Base-by-base conservation (phyloP, 1,140 invertebrate species). In the Melitaea cinxia region DNA sequence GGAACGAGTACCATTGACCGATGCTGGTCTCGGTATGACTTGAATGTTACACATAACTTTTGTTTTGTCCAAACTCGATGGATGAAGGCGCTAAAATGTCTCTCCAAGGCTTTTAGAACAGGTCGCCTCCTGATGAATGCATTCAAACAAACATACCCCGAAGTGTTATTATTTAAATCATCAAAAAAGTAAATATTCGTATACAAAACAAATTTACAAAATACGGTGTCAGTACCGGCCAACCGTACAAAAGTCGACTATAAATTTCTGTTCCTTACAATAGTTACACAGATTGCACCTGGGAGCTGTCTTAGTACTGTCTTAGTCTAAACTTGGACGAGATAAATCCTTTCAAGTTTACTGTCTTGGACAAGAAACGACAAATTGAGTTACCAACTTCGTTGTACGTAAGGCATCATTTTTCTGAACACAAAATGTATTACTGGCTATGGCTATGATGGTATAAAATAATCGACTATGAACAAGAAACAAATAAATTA, bases 231-330 rank as follows among this genome's bases (percentile, higher is more conserved):
- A 69, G 69, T 21, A 61, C 0, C 23, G 19, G 28, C 14, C 61
- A n/a, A 28, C 63, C 62, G 70, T 72, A 71, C 75, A 70, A 77
- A 73, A 73, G 61, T 62, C 68, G 72, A 75, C 82, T 73, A 84
- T 82, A 82, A 80, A 82, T 84, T 82, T 76, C 73, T 75, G 75
- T 78, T 75, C 77, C 82, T 79, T 78, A 79, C 80, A 82, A 84
- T 84, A 82, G 82, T 84, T 84, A 82, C 77, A 75, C 73, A 78
- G 76, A 82, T 80, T 82, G 82, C 82, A 82, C 82, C 80, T 84
- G 82, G 73, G 78, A 82, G 75, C 55, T 56, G 67, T 81, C 77
- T 75, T 69, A 70, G 71, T 70, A 62, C 72, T 66, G 74, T 79
- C 73, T 75, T 72, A 80, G 69, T 70, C 73, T 69, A 72, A 81